These are phyloP conservation scores for Theretra japonica DNA, from an alignment of 2,888 invertebrate species.

Conservation along the genomic window DNA sequence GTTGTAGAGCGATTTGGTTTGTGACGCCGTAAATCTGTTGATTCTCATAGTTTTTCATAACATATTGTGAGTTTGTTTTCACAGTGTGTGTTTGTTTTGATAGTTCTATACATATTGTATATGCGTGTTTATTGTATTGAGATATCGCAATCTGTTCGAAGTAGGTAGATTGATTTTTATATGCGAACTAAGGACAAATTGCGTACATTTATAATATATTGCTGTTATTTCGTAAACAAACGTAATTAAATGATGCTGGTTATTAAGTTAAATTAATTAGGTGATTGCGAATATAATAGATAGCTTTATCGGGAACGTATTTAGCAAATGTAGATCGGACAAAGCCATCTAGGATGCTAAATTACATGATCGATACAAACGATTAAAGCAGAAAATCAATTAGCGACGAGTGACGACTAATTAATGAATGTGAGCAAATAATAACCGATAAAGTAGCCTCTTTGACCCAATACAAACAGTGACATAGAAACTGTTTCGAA, in stretches of 20 bases:
- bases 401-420: conserved; percentile 40
- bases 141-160: neutral
- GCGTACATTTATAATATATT: neutral
- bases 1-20: conserved; percentile 32
- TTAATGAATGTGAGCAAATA: conserved; percentile 47
- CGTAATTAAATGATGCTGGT: neutral
- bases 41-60: neutral
- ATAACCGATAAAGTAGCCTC: conserved; percentile 51
- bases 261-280: neutral
- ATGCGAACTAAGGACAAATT: neutral
- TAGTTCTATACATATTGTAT: neutral
- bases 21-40: neutral
- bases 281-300: neutral
- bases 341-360: conserved; percentile 14
- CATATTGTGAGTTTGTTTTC: neutral
- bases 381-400: conserved; percentile 39
- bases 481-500: conserved; percentile 65
- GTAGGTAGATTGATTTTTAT: conserved; percentile 18
- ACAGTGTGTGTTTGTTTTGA: neutral
- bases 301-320: conserved; percentile 3
- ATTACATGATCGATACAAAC: conserved; percentile 33
- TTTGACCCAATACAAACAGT: conserved; percentile 52
- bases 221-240: neutral
- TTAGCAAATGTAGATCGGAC: conserved; percentile 6
- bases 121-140: neutral